These are phyloP conservation scores for Linyphia triangularis DNA, from an alignment of 2,888 invertebrate genomes.

Conservation along the genomic window DNA sequence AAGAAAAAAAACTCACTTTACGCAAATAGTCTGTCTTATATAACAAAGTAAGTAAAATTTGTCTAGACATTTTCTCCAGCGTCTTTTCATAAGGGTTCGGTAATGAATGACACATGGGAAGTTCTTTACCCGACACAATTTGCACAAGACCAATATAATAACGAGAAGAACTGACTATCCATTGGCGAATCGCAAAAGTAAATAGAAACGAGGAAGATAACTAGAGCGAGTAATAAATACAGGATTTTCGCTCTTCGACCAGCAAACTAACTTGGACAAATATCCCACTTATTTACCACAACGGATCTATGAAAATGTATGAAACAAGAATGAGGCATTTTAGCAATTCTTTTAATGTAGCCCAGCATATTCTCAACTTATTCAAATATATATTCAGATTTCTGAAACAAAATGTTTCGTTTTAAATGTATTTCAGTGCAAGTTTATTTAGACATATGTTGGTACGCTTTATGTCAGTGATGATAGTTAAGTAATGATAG, in stretches of 20 bases:
- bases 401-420: background rate
- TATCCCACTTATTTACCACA: background rate
- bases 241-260: constrained; percentile 21
- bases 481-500: too few species aligned
- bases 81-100: constrained; percentile 3
- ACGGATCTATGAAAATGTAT: background rate
- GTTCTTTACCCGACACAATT: constrained; percentile 27
- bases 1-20: too few species aligned
- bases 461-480: too few species aligned
- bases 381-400: background rate
- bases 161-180: constrained; percentile 10
- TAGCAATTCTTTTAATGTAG: background rate
- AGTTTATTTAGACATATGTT: too few species aligned
- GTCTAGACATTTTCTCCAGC: background rate
- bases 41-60: background rate
- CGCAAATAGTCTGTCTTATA: background rate
- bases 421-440: too few species aligned
- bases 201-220: constrained; percentile 39
- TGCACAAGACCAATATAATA: constrained; percentile 56
- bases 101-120: constrained; percentile 25
- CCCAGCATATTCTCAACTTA: background rate
- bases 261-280: constrained; percentile 39
- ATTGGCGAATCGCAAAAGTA: constrained; percentile 45
- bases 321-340: background rate
- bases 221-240: constrained; percentile 38